phyloP scores from a whole-genome alignment of 2,797 vertebrate species.

The Channallabes apus region DNA sequence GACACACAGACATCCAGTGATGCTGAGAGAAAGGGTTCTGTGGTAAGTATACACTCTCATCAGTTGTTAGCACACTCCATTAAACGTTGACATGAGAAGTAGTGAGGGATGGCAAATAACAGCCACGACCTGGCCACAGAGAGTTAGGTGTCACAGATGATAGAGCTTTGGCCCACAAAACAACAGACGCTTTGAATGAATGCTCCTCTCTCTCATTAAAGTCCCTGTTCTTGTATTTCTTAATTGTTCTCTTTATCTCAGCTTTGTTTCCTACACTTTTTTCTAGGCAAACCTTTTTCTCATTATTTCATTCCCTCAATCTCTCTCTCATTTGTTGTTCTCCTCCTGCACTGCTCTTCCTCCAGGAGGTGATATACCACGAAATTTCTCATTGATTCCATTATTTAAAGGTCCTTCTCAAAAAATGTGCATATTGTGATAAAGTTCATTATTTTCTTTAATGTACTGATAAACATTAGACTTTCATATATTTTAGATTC shows the following conservation, averaged over 20 bases:
- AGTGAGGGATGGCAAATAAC: slow-evolving; percentile 11
- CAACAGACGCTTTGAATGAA: slow-evolving; percentile 13
- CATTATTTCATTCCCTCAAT: neutral
- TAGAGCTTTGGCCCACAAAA: slow-evolving; percentile 32
- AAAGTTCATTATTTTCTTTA: no score
- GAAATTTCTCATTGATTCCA: no score
- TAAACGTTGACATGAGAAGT: slow-evolving; percentile 8
- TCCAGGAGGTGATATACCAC: slow-evolving; percentile 38
- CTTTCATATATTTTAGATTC: no score
- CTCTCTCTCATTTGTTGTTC: neutral
- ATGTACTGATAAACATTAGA: no score
- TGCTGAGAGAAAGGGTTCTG: slow-evolving; percentile 9
- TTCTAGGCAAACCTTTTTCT: neutral
- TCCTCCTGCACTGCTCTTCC: slow-evolving; percentile 6
- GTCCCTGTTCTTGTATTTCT: neutral
- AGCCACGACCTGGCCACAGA: neutral
- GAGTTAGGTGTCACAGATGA: slow-evolving; percentile 27
- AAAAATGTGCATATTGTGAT: no score
- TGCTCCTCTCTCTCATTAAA: slow-evolving; percentile 7
- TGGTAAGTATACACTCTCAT: slow-evolving; percentile 14
- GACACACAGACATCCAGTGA: neutral
- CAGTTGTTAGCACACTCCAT: slow-evolving; percentile 16
- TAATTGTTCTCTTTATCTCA: neutral
- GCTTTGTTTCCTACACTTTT: neutral
- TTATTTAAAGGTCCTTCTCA: no score